A percentile compares a stretch with the other conserved stretches of the same genome.
These are phyloP conservation scores for Cephus pulcher DNA, from an alignment of 2,888 invertebrate species.

Conservation along the genomic window DNA sequence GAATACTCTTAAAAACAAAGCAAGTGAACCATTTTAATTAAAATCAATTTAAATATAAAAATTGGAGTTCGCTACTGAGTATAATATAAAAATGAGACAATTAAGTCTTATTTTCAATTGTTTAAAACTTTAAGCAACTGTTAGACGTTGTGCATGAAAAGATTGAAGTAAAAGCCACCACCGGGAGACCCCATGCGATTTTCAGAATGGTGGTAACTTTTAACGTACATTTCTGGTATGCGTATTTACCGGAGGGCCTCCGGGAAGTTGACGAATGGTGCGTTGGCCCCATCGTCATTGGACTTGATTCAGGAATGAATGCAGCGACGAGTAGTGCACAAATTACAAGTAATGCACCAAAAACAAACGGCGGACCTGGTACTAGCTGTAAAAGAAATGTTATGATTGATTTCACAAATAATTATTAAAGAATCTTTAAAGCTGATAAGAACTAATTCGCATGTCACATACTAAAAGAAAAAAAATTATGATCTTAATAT, in stretches of 20 bases:
- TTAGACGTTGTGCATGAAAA: background rate
- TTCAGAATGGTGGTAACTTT: constrained; percentile 57
- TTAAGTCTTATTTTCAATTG: background rate
- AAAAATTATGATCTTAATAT: background rate
- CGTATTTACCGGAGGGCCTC: constrained; percentile 69
- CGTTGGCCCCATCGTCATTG: constrained; percentile 66
- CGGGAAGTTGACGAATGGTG: constrained; percentile 73
- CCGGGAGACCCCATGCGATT: constrained; percentile 39
- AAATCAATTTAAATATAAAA: background rate
- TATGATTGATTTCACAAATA: background rate
- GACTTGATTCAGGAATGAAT: constrained; percentile 81
- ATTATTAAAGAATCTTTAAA: background rate
- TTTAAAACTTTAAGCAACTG: background rate
- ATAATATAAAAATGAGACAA: background rate
- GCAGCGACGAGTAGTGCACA: constrained; percentile 93
- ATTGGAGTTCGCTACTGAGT: background rate
- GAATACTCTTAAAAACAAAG: background rate
- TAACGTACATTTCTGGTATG: constrained; percentile 68
- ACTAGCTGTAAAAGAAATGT: constrained; percentile 73
- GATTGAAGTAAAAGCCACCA: constrained; percentile 50
- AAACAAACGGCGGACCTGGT: constrained; percentile 98
- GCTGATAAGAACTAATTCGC: background rate
- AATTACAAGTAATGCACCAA: constrained; percentile 96
- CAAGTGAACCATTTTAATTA: no score
- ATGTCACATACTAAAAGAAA: background rate